Evolutionary conservation across 2,888 invertebrate genomes (phyloP), one percentile per base, ranked within the genome.

Genomic region (Euplexia lucipara): DNA sequence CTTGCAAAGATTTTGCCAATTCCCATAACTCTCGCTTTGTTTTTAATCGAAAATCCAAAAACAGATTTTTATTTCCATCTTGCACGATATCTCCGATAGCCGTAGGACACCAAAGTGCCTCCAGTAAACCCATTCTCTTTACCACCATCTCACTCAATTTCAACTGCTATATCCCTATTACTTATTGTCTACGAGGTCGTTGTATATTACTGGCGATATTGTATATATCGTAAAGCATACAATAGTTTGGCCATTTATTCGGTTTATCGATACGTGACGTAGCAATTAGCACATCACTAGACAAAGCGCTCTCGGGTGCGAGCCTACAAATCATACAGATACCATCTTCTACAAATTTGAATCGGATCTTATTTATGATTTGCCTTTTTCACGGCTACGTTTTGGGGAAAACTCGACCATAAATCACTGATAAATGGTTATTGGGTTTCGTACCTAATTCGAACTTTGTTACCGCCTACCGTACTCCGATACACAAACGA

Each of bases 351-450:
- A 95, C 95, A 95, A 95, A 95, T 95, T 95, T 95, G 95, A 95
- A 95, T 95, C 95, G 95, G 95, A 95, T 94, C 94, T 95, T 95
- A 95, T 95, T 95, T 95, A 95, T 93, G 95, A 95, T 95, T 95
- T 93, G 95, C 93, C 94, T 94, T 94, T 95, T 95, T 95, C 94
- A 95, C 95, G 91, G 95, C 91, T 92, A 92, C 91, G 91, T 92
- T 94, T 94, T 93, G 86, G 93, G 93, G 93, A 93, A 94, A 94
- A 94, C 86, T 93, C 88, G 86, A 89, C 90, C 90, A 94, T 94
- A 94, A 94, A 93, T 95, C 92, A 92, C 86, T 92, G 91, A 92
- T 93, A 93, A 92, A 92, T 91, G 88, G 88, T 88, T 91, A 91
- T 93, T 91, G 90, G 90, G 88, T 88, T 89, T 89, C 80, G 86